A percentile compares a stretch with the other conserved stretches of the same genome.
Conservation (phyloP, 2,888 invertebrate species). For the Horisme vitalbata region DNA sequence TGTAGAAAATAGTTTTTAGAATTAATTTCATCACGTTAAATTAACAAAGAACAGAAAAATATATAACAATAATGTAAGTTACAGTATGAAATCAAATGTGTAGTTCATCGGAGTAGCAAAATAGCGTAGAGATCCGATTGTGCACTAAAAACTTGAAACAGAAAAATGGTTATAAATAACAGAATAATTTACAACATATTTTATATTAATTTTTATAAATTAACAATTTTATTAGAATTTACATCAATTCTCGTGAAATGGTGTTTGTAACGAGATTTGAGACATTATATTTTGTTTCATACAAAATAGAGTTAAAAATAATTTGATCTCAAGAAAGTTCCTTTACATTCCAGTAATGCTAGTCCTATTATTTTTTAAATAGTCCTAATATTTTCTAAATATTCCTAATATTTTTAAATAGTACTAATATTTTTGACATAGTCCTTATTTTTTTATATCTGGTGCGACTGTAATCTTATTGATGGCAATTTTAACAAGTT, state of each 20-base stretch:
- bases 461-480: slow-evolving; percentile 72
- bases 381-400: slow-evolving; percentile 25
- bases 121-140: slow-evolving; percentile 6
- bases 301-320: slow-evolving; percentile 23
- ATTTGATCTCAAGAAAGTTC: slow-evolving; percentile 49
- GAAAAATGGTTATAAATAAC: slow-evolving; percentile 1
- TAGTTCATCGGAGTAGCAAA: slow-evolving; percentile 1
- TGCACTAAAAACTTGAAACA: slow-evolving; percentile 1
- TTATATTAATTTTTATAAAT: too few species aligned
- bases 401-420: slow-evolving; percentile 39
- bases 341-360: slow-evolving; percentile 42
- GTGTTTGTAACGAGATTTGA: background rate
- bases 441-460: slow-evolving; percentile 27
- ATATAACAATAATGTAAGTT: background rate
- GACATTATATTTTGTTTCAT: slow-evolving; percentile 10
- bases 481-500: slow-evolving; percentile 62
- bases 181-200: background rate
- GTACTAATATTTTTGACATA: slow-evolving; percentile 21
- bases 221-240: too few species aligned
- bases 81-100: background rate
- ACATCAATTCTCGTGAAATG: too few species aligned
- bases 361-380: slow-evolving; percentile 41
- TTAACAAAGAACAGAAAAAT: background rate
- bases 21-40: slow-evolving; percentile 9
- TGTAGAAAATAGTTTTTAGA: slow-evolving; percentile 18